phyloP scores from a whole-genome alignment of 2,888 invertebrate species.

The Eupithecia pulchellata region DNA sequence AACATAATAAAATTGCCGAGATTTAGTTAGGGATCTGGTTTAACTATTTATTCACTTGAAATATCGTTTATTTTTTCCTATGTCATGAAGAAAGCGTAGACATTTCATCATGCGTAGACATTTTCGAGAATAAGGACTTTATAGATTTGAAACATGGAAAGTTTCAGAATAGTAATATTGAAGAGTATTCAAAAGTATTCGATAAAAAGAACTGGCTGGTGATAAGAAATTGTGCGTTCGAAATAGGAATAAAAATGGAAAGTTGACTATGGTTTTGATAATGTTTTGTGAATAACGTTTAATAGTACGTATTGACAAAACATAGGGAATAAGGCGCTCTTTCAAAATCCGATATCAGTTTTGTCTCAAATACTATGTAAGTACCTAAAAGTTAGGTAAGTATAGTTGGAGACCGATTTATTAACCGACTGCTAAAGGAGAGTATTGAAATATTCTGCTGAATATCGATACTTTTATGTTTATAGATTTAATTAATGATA shows the following conservation, averaged over 20 bases:
- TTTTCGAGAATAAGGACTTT: constrained; percentile 1
- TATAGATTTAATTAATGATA: not conserved
- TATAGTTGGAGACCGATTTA: not conserved
- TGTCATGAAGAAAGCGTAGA: not conserved
- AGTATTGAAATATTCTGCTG: not conserved
- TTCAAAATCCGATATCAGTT: not conserved
- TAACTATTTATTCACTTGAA: not conserved
- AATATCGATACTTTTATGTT: not conserved
- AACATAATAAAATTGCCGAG: too few species aligned
- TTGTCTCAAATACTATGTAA: not conserved
- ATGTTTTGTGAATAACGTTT: not conserved
- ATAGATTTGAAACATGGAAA: constrained; percentile 7
- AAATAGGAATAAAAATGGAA: constrained; percentile 25
- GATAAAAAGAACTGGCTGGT: constrained; percentile 40
- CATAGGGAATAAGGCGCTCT: not conserved
- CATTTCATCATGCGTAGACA: not conserved
- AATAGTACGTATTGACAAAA: not conserved
- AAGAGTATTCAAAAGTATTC: constrained; percentile 4
- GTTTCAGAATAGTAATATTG: constrained; percentile 5
- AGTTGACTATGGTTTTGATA: not conserved
- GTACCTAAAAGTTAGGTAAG: too few species aligned
- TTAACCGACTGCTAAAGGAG: not conserved
- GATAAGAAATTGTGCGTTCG: constrained; percentile 28
- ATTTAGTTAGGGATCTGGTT: too few species aligned
- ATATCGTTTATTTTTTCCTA: not conserved